Percentiles rank a stretch among this genome's conserved stretches.
These are phyloP conservation scores for Squalus acanthias DNA, from an alignment of 2,797 vertebrate species.

Conservation along the genomic window DNA sequence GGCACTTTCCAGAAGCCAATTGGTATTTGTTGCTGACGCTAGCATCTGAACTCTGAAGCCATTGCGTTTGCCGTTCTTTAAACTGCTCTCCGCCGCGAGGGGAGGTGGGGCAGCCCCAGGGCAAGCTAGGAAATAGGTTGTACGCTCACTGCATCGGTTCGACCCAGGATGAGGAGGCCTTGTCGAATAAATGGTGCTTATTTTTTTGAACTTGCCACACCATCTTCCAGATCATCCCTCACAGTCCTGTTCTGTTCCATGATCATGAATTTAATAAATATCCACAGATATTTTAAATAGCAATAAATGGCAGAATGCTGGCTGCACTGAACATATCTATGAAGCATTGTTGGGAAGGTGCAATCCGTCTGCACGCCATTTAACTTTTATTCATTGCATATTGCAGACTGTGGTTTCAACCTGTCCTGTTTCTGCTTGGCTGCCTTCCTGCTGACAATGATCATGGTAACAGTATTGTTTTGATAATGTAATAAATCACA, in stretches of 20 bases:
- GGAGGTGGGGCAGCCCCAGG: too few species aligned
- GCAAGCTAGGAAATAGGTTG: neutral
- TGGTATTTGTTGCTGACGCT: neutral
- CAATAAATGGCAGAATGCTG: neutral
- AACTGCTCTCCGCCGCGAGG: neutral
- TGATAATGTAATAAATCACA: conserved; percentile 27
- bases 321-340: neutral
- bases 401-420: neutral
- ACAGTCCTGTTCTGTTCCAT: neutral
- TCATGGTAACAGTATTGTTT: neutral
- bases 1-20: neutral
- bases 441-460: conserved; percentile 8
- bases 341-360: neutral
- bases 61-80: neutral
- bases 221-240: neutral
- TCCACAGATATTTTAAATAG: neutral
- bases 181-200: neutral
- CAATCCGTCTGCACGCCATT: neutral
- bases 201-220: neutral
- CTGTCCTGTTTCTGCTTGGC: conserved; percentile 2
- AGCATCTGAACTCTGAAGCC: neutral
- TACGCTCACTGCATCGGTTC: neutral
- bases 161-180: neutral
- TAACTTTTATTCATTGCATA: neutral
- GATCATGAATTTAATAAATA: neutral